phyloP scores from a whole-genome alignment of 2,888 invertebrate genomes.

The Lydus trimaculatus region DNA sequence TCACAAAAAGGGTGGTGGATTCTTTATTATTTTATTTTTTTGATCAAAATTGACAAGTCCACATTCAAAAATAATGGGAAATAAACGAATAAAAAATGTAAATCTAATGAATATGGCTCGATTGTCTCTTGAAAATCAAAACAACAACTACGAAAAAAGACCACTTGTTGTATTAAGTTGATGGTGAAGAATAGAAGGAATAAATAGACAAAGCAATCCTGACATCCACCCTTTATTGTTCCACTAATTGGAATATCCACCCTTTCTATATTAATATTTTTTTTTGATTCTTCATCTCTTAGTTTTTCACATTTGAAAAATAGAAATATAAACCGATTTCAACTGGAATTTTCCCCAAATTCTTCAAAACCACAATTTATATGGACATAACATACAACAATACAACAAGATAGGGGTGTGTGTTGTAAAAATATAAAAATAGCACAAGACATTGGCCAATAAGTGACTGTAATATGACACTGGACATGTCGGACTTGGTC shows the following conservation, averaged over 20 bases:
- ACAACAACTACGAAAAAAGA: slow-evolving; percentile 2
- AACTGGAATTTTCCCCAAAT: neutral
- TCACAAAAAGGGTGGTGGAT: slow-evolving; percentile 24
- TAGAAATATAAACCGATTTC: neutral
- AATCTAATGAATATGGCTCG: slow-evolving; percentile 9
- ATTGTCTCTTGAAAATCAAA: slow-evolving; percentile 3
- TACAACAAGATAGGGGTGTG: slow-evolving; percentile 4
- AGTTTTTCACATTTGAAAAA: neutral
- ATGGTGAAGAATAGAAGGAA: neutral
- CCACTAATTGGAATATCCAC: slow-evolving; percentile 19
- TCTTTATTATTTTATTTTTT: slow-evolving; percentile 25
- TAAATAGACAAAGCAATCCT: neutral
- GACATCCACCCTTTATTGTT: slow-evolving; percentile 11
- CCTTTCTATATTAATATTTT: neutral
- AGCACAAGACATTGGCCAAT: slow-evolving; percentile 54
- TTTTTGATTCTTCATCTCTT: neutral
- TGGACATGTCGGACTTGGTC: slow-evolving; percentile 52
- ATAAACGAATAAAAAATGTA: slow-evolving; percentile 18
- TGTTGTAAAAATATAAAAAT: slow-evolving; percentile 39
- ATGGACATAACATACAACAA: slow-evolving; percentile 2
- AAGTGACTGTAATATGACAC: slow-evolving; percentile 61
- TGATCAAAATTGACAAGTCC: slow-evolving; percentile 37
- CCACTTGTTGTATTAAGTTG: slow-evolving; percentile 9
- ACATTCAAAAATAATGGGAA: slow-evolving; percentile 24
- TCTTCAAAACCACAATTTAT: neutral